Evolutionary conservation across 1,140 invertebrate genomes (phyloP), one percentile per base, ranked within the genome.

Genomic region (Argopecten irradians): DNA sequence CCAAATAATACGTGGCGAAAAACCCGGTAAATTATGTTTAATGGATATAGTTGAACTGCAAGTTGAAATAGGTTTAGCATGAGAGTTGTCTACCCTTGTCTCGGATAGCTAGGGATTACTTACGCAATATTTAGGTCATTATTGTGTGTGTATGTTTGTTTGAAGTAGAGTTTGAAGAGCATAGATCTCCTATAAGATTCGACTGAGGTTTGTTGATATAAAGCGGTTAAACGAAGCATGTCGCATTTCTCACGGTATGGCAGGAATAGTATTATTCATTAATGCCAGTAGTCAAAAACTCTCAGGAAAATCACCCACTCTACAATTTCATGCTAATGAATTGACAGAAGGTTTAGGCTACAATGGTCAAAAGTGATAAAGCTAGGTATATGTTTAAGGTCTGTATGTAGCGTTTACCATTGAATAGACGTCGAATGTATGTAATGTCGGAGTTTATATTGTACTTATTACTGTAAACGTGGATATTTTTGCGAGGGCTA

Each of bases 11-110:
- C 82, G 86, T 16, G 87, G 87, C 32, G 87, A 88, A 71, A 90
- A 90, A 85, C 46, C 85, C 19, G 87, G 89, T 32, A 87, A 88
- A 35, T n/a, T 90, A 3, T 90, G 87, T 46, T 36, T 90, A 28
- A 87, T 90, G 87, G 89, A 90, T 41, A 90, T 90, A 14, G 89
- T 90, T 1, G 89, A 90, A 82, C 35, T 90, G 82, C 89, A 90
- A 87, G 89, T 90, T 32, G 89, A 90, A 43, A 88, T 90, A 83
- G 89, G 89, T 36, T 84, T 90, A 86, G 89, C 89, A 71, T 71
- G 55, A 71, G 55, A 28, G 22, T 0, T n/a, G 28, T 1, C 22
- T 71, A 8, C 11, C n/a, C 8, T n/a, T 28, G 28, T 71, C 1
- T 5, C 2, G 22, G 55, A 28, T 71, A 46, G 43, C 5, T 71